A percentile compares a stretch with the other conserved stretches of the same genome.
These are phyloP conservation scores for Physeter macrocephalus DNA, from an alignment of 2,113 vertebrate genomes.

Conservation along the genomic window DNA sequence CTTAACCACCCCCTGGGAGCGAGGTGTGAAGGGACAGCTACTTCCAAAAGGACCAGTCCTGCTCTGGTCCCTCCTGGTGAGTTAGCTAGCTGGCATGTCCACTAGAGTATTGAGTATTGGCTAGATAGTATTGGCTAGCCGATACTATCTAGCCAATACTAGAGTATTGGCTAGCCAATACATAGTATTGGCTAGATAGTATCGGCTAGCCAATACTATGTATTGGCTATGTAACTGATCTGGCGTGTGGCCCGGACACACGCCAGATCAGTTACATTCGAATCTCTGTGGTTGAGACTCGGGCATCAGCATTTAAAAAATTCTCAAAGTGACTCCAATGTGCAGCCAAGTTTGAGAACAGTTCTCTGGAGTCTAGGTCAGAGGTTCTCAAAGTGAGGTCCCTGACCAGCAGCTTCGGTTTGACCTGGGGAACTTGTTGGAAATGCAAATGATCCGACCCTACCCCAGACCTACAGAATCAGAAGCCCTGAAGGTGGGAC, in stretches of 20 bases:
- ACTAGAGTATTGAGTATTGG: rapidly evolving
- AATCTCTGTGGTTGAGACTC: not conserved
- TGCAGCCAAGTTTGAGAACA: not conserved
- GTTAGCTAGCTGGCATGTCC: not conserved
- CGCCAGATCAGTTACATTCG: not conserved
- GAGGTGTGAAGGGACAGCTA: not conserved
- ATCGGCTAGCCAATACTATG: too few relatives aligned
- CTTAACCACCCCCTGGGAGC: not conserved
- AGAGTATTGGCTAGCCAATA: too few relatives aligned
- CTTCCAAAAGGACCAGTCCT: not conserved
- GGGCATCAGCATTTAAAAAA: not conserved
- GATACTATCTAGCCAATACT: too few relatives aligned
- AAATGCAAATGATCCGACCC: not conserved
- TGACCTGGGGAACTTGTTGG: not conserved
- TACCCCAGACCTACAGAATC: not conserved
- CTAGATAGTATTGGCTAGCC: too few relatives aligned
- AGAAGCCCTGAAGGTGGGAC: not conserved
- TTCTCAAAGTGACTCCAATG: not conserved
- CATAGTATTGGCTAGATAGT: too few relatives aligned
- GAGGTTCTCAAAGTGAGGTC: not conserved
- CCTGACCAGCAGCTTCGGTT: not conserved
- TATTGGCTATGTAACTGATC: too few relatives aligned
- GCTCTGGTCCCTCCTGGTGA: not conserved
- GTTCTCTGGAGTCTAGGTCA: not conserved
- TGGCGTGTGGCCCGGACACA: too few relatives aligned